A percentile compares a stretch with the other conserved stretches of the same genome.
phyloP scores from a whole-genome alignment of 2,113 vertebrate genomes.

The Riparia riparia region DNA sequence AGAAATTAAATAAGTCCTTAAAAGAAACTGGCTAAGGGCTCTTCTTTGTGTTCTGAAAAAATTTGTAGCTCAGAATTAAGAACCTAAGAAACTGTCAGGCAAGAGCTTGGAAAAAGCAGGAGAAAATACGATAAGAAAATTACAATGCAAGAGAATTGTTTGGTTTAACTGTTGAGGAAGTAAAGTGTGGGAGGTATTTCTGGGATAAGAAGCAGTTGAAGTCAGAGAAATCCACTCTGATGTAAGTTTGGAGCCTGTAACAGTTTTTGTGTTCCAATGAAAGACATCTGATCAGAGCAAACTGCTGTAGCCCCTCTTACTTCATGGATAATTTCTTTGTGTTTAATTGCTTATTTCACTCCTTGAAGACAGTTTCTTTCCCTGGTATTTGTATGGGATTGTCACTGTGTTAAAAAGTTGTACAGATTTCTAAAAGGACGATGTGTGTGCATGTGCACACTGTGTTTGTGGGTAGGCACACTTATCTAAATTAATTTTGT shows the following conservation, averaged over 20 bases:
- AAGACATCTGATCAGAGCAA: not conserved
- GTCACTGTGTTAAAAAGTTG: not conserved
- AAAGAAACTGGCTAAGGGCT: not conserved
- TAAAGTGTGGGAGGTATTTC: not conserved
- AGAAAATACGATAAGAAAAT: not conserved
- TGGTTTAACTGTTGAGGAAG: not conserved
- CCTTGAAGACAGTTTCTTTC: not conserved
- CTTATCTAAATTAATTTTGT: constrained; percentile 41
- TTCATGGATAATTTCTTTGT: not conserved
- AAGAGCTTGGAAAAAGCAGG: not conserved
- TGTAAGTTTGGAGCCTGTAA: not conserved
- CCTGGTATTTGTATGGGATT: not conserved
- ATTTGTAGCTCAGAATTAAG: not conserved
- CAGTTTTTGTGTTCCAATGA: not conserved
- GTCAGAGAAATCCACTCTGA: not conserved
- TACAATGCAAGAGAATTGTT: not conserved
- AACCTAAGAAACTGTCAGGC: not conserved
- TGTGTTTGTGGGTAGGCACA: not conserved
- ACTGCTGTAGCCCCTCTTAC: not conserved
- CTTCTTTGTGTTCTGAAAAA: not conserved
- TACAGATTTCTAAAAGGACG: not conserved
- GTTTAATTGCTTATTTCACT: constrained; percentile 1
- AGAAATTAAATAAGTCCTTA: not conserved
- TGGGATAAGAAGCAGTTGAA: not conserved
- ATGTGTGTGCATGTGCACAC: accelerated